Percentiles rank a stretch among this genome's conserved stretches.
These are phyloP conservation scores for Amphipyra tragopoginis DNA, from an alignment of 2,888 invertebrate genomes.

Conservation along the genomic window DNA sequence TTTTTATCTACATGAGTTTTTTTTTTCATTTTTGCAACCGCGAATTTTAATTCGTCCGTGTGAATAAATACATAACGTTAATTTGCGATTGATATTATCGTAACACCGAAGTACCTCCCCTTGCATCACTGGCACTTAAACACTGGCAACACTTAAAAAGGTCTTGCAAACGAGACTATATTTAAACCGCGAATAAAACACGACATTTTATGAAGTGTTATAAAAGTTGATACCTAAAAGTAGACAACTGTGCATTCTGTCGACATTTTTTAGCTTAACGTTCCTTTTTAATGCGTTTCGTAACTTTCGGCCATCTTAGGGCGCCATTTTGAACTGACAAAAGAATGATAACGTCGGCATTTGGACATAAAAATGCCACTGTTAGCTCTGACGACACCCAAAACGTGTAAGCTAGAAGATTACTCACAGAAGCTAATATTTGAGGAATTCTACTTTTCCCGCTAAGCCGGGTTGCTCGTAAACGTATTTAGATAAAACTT, in stretches of 20 bases:
- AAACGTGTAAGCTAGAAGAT: conserved; percentile 62
- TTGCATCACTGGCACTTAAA: conserved; percentile 16
- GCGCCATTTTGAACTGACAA: conserved; percentile 37
- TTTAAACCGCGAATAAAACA: too few species aligned
- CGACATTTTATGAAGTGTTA: conserved; percentile 28
- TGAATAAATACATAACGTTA: conserved; percentile 16
- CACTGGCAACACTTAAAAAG: conserved; percentile 3
- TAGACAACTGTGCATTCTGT: conserved; percentile 23
- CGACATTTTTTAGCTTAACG: conserved; percentile 19
- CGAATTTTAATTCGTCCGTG: conserved; percentile 21
- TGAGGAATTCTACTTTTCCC: conserved; percentile 74
- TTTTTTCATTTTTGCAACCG: conserved; percentile 16
- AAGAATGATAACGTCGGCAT: conserved; percentile 61
- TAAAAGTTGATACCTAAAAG: conserved; percentile 34
- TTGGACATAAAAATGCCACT: conserved; percentile 64
- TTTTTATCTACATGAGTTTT: conserved; percentile 28
- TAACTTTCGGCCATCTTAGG: conserved; percentile 45
- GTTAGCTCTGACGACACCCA: conserved; percentile 57
- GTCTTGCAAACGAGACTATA: conserved; percentile 4
- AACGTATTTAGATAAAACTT: conserved; percentile 59
- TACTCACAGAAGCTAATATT: conserved; percentile 83
- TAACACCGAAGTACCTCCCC: conserved; percentile 12
- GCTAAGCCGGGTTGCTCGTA: conserved; percentile 56
- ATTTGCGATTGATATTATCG: conserved; percentile 29
- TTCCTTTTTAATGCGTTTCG: conserved; percentile 41